Evolutionary conservation across 1,140 invertebrate genomes (phyloP).

Genomic region (Lordiphosa clarofinis): DNA sequence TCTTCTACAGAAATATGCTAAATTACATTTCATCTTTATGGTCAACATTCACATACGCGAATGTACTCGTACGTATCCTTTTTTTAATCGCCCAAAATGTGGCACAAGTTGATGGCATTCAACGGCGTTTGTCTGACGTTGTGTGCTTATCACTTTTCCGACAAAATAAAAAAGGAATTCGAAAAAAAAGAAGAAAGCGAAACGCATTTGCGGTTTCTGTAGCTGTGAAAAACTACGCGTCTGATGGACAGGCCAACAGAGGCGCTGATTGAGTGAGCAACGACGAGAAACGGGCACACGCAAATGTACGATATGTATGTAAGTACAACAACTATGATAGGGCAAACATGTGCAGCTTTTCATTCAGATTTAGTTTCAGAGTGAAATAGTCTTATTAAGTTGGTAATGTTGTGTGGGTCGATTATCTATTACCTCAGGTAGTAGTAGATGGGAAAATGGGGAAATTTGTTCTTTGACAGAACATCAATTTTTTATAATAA

Average conservation of each 20-base stretch:
- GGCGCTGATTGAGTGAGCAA: conserved; percentile 47
- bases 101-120: conserved; percentile 40
- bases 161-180: not conserved
- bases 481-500: no score
- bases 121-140: conserved; percentile 30
- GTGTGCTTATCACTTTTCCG: conserved; percentile 28
- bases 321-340: conserved; percentile 2
- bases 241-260: conserved; percentile 22
- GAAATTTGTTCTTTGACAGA: no score
- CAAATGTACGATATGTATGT: conserved; percentile 5
- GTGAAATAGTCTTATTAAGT: not conserved
- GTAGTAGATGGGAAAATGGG: no score
- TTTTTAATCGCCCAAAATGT: conserved; percentile 58
- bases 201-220: conserved; percentile 23
- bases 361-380: conserved; percentile 6
- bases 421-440: no score
- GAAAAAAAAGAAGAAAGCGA: conserved; percentile 3
- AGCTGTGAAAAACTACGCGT: conserved; percentile 22
- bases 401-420: no score
- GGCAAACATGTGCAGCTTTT: not conserved
- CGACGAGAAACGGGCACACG: conserved; percentile 35
- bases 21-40: conserved; percentile 72
- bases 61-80: conserved; percentile 7
- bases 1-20: conserved; percentile 48
- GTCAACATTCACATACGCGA: conserved; percentile 23